Conservation (phyloP, 2,888 invertebrate genomes). For the Catocala nupta region DNA sequence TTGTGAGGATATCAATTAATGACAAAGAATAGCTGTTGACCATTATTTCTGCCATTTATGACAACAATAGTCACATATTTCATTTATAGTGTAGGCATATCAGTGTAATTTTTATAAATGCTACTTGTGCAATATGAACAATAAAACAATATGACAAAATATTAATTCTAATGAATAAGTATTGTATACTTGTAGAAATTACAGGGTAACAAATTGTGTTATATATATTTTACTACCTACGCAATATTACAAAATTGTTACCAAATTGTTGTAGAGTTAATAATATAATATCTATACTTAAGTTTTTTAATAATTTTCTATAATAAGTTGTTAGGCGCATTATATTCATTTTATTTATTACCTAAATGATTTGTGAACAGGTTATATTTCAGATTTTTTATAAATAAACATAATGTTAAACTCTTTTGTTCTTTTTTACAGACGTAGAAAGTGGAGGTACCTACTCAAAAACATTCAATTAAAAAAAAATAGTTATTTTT, state of each 20-base stretch:
- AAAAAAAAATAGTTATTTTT: too few relatives aligned
- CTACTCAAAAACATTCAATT: too few relatives aligned
- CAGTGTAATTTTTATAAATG: too few relatives aligned
- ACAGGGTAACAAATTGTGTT: not conserved
- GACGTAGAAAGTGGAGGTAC: too few relatives aligned
- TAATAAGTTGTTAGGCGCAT: conserved; percentile 5
- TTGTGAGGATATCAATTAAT: conserved; percentile 20
- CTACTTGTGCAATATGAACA: not conserved
- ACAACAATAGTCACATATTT: not conserved
- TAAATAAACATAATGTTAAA: conserved; percentile 14
- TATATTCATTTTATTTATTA: conserved; percentile 3
- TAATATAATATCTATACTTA: not conserved
- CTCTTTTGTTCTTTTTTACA: too few relatives aligned
- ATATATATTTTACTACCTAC: not conserved
- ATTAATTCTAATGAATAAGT: not conserved
- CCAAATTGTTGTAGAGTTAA: too few relatives aligned
- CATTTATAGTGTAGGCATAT: too few relatives aligned
- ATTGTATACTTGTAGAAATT: not conserved
- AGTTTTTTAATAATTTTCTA: conserved; percentile 6
- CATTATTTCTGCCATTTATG: not conserved
- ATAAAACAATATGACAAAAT: not conserved
- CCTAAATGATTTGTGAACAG: not conserved
- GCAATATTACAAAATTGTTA: too few relatives aligned
- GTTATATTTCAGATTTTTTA: conserved; percentile 7
- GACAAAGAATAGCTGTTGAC: conserved; percentile 15